A percentile compares a stretch with the other conserved stretches of the same genome.
Conservation (phyloP, 2,888 invertebrate genomes). For the Aquatica leii region DNA sequence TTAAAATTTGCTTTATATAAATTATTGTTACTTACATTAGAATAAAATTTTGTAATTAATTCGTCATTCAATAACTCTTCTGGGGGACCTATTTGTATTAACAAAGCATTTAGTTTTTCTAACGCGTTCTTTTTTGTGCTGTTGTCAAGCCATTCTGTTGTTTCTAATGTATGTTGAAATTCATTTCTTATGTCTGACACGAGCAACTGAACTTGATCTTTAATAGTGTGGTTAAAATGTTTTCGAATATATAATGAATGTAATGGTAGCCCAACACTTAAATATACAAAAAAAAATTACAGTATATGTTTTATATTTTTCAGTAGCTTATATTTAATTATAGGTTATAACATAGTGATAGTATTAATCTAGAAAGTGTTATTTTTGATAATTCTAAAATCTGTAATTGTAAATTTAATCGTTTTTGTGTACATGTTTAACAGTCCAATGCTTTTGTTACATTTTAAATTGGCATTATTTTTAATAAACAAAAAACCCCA, state of each 20-base stretch:
- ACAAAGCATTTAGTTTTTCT: conserved; percentile 13
- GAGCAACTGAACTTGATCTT: conserved; percentile 76
- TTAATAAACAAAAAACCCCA: no score
- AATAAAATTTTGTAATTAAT: background rate
- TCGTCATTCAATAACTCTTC: conserved; percentile 4
- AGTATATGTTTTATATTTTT: no score
- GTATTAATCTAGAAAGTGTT: no score
- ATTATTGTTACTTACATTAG: background rate
- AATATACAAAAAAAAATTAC: no score
- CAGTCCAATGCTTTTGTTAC: no score
- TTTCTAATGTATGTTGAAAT: conserved; percentile 79
- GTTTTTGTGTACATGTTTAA: no score
- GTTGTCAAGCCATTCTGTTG: conserved; percentile 93
- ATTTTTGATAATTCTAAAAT: no score
- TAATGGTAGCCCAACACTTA: conserved; percentile 62
- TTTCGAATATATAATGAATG: conserved; percentile 88
- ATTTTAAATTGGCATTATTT: no score
- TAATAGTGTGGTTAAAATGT: conserved; percentile 58
- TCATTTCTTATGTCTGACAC: conserved; percentile 83
- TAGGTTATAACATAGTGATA: no score
- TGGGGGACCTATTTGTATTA: conserved; percentile 12
- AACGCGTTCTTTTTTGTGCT: conserved; percentile 11
- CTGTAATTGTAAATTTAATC: no score
- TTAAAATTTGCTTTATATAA: no score
- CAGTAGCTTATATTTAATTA: no score